phyloP scores from a whole-genome alignment of 2,113 vertebrate species.

The Daboia siamensis region DNA sequence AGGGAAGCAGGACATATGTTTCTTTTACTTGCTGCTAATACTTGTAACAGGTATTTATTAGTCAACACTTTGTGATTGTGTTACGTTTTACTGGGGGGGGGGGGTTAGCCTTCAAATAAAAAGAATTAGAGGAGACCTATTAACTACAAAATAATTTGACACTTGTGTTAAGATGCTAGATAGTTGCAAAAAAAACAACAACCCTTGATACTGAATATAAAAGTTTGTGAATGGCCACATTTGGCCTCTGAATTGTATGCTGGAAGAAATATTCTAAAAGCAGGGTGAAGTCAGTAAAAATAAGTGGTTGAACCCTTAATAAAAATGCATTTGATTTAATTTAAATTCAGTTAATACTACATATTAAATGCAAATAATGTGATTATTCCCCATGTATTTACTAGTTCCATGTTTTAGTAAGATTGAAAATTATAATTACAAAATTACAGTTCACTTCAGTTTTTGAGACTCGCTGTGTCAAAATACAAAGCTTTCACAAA shows the following conservation, averaged over 20 bases:
- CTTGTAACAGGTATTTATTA: neutral
- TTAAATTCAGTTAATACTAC: neutral
- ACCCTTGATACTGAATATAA: neutral
- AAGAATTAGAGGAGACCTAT: neutral
- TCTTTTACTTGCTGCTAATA: neutral
- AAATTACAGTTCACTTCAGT: neutral
- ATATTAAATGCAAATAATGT: neutral
- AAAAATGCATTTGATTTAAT: neutral
- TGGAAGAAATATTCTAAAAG: neutral
- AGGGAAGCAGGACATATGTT: neutral
- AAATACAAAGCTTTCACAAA: neutral
- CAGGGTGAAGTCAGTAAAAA: neutral
- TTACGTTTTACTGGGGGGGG: neutral
- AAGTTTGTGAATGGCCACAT: neutral
- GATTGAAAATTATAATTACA: neutral
- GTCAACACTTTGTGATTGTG: neutral
- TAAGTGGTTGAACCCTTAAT: neutral
- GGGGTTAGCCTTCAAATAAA: neutral
- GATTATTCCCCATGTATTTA: neutral
- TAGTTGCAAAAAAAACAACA: neutral
- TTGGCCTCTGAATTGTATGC: neutral
- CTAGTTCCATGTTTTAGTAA: neutral
- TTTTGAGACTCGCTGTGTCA: neutral
- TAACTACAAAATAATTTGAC: neutral
- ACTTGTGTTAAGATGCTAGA: neutral